These are phyloP conservation scores for Omphaloscelis lunosa DNA, from an alignment of 2,888 invertebrate species.

Conservation along the genomic window DNA sequence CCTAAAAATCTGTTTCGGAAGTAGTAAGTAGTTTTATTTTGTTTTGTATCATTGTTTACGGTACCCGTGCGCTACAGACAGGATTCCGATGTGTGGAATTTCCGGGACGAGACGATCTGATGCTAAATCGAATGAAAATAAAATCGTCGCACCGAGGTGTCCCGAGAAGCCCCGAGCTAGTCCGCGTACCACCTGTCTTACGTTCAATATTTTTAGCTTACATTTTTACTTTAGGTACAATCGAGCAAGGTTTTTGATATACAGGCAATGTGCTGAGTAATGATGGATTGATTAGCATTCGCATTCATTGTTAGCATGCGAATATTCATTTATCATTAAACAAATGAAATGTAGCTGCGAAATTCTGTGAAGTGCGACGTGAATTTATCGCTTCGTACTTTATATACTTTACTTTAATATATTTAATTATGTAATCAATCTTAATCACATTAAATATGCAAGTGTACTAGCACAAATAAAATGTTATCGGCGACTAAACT, in stretches of 20 bases:
- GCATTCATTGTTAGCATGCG: too few species aligned
- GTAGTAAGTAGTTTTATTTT: conserved; percentile 25
- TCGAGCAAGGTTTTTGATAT: neutral
- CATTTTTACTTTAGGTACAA: neutral
- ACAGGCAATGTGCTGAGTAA: too few species aligned
- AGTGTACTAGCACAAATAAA: too few species aligned
- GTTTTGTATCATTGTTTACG: conserved; percentile 28
- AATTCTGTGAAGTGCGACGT: too few species aligned
- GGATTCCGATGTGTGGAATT: conserved; percentile 30
- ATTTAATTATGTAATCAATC: too few species aligned
- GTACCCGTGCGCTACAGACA: conserved; percentile 24
- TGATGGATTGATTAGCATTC: too few species aligned
- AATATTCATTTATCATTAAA: too few species aligned
- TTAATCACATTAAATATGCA: too few species aligned
- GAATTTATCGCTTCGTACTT: too few species aligned
- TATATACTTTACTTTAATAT: too few species aligned
- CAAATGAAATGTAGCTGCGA: too few species aligned
- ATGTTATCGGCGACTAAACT: too few species aligned
- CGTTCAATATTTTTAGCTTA: conserved; percentile 11
- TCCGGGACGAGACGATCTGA: conserved; percentile 28
- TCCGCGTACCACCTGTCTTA: neutral
- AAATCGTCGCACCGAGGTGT: conserved; percentile 25
- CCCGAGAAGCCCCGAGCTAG: conserved; percentile 1
- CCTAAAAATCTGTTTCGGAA: conserved; percentile 25
- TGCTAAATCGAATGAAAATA: conserved; percentile 51